Evolutionary conservation across 2,113 vertebrate species (phyloP), one percentile per base, ranked within the genome.

Genomic region (Climacteris rufus): DNA sequence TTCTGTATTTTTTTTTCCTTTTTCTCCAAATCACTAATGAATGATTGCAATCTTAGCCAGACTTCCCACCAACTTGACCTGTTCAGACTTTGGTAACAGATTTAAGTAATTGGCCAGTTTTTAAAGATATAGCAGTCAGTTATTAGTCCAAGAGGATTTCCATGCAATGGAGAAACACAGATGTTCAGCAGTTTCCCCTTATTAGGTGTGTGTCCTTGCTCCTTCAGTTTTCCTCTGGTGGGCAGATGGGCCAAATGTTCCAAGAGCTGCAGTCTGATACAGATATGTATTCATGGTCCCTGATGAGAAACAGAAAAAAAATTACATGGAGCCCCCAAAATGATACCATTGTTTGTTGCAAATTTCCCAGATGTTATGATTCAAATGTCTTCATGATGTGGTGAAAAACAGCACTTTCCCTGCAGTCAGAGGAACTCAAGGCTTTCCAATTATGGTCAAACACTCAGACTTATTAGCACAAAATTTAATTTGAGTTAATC

Each of bases 401-500:
- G n/a, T 27, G 42, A 40, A 86, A 90, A 94, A 21, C 37, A 87
- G n/a, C 79, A 79, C 77, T 89, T 93, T 88, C 74, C 74, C 75
- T 82, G 68, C 61, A 95, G 89, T 74, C 71, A 91, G 65, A 60
- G 24, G 49, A 96, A 85, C 68, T 78, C 49, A 76, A 95, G 89
- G 52, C 53, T 88, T 92, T 93, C 89, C 84, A 93, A 49, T 95
- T 94, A 61, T 44, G 72, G 81, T 87, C 76, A 89, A 59, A 87
- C 22, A 56, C 52, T 84, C 66, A 79, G 80, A 59, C 89, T 77
- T 87, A 95, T 95, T 94, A 94, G 84, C 82, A 83, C 89, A 91
- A 93, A 72, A 96, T 72, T 77, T 96, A 86, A 92, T 97, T 80
- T 96, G 83, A 15, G 18, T 65, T 97, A 92, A 93, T 84, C 88